Base-by-base conservation (phyloP, 2,113 vertebrate genomes). In the Pontoporia blainvillei region DNA sequence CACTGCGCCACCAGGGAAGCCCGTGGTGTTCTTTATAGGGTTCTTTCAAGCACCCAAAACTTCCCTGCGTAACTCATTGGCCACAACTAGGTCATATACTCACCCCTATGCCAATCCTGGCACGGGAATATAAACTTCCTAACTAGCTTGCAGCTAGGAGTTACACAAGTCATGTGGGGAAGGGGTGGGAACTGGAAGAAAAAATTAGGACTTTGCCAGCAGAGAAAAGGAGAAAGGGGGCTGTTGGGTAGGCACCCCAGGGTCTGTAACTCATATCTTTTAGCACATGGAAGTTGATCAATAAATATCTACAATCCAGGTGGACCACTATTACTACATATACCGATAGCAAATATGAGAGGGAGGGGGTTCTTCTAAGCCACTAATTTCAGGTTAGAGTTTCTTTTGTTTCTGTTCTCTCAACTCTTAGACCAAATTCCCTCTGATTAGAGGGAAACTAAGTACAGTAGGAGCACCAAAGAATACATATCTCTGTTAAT, bases 401-500 rank as follows among this genome's bases (percentile, higher is more conserved):
- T 87, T 25, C 57, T 90, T 96, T 67, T 78, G 31, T 62, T 82
- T 25, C 41, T 86, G 25, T 85, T 49, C 29, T 84, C 59, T 75
- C 59, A 84, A 41, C 41, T 41, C n/a, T 44, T 49, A 89, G 57
- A 73, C 25, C 59, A 73, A 86, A 41, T 31, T 85, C 31, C 34
- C 39, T n/a, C 72, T 34, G 27, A 66, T 67, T 27, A 41, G 20
- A 92, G 27, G 61, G 27, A 76, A 87, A 62, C 23, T 61, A 79
- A 90, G 57, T 4, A 79, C 8, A 62, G 18, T 31, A 88, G 89
- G 61, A 66, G 7, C 29, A 86, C n/a, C 66, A 83, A 96, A 94
- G 62, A 96, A 10, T 61, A 52, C 78, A 10, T 64, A n/a, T 67
- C 90, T 95, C 89, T 82, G 71, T 94, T 95, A 95, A 93, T 86